Conservation (phyloP, 2,113 vertebrate genomes). For the Casuarius casuarius region DNA sequence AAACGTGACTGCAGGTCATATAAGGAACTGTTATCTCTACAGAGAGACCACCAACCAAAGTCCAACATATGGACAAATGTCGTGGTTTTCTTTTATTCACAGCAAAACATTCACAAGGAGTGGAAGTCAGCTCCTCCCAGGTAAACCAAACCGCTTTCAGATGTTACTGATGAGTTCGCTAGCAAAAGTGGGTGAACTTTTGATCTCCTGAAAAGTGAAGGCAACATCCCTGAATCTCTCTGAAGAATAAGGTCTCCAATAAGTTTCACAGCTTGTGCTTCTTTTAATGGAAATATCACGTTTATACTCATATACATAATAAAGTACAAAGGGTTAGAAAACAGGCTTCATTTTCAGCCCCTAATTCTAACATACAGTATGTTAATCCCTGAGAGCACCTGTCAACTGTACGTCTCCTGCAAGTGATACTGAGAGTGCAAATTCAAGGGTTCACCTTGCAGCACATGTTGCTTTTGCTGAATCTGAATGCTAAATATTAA, state of each 20-base stretch:
- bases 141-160: neutral
- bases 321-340: slow-evolving; percentile 58
- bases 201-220: neutral
- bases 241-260: neutral
- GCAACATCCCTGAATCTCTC: neutral
- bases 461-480: neutral
- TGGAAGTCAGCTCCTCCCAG: neutral
- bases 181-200: neutral
- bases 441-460: neutral
- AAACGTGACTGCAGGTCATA: neutral
- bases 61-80: accelerated
- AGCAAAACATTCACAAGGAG: neutral
- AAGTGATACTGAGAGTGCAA: neutral
- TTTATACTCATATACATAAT: slow-evolving; percentile 13
- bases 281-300: slow-evolving; percentile 43
- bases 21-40: neutral
- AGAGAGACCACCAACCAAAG: neutral
- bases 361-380: neutral
- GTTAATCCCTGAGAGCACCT: slow-evolving; percentile 73
- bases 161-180: neutral
- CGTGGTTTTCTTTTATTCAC: neutral
- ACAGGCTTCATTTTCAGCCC: slow-evolving; percentile 1
- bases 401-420: neutral
- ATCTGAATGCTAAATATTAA: neutral
- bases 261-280: neutral